Evolutionary conservation across 92 coral and sea anemone species (phyloP), one percentile per base, ranked within the genome.

Genomic region (Porites lobata): DNA sequence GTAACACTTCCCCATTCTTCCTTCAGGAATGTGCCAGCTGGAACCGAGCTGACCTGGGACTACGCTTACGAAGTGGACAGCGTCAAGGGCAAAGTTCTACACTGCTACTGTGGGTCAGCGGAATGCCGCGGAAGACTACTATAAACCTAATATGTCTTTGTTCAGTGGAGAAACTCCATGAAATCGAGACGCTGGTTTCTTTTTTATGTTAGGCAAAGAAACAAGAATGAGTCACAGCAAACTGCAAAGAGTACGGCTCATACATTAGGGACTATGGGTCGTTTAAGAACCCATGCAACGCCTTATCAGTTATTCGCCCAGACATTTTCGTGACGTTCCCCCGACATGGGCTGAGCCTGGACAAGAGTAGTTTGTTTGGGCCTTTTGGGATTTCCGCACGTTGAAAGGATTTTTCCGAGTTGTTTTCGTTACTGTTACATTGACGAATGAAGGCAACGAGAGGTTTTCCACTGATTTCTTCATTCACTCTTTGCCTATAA

Each of bases 51-150:
- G 26, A 96, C 96, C 24, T 96, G 98, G 99, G 99, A 97, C 91
- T 97, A 97, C 90, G 96, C 96, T 94, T 97, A 97, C 88, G 99
- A 97, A 66, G 98, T 97, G 19, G 99, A 96, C 22, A 97, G 99
- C 59, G 99, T 97, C 51, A 94, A 92, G 54, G 98, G 96, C 78
- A 97, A 97, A 82, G 94, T 91, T 6, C 90, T 97, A 12, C 94
- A 96, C 76, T 97, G 99, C 66, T 95, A 91, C 85, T 97, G 99
- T 77, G 99, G 99, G 76, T 97, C 99, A 32, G 93, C 95, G 47
- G 97, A 96, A 75, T 97, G 99, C 89, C 92, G 98, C 43, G 99
- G 99, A 65, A 90, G 98, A 77, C 86, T 94, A 8, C 91, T 95
- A 6, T 95, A 86, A 95, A 56, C 80, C 59, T 24, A 3, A 1